Evolutionary conservation across 2,888 invertebrate genomes (phyloP), one percentile per base, ranked within the genome.

Genomic region (Idaea biselata): DNA sequence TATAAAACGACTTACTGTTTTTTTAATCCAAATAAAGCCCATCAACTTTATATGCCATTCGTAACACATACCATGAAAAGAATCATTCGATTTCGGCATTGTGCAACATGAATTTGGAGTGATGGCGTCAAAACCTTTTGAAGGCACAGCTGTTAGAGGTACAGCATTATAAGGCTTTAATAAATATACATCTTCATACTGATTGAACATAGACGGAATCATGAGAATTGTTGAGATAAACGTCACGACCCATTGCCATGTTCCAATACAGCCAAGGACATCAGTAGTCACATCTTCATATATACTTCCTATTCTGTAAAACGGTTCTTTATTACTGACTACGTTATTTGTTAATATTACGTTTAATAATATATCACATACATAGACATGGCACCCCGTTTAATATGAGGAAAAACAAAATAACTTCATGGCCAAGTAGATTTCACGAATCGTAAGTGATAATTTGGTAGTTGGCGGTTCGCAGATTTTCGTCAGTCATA

Each of bases 221-320:
- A 82, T 82, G 6, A 87, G 72, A 1, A 78, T 66, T 0, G 84
- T 78, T n/a, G 84, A 79, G 0, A 86, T 66, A 4, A 88, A 70
- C 11, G 90, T 89, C 7, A 90, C 83, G 55, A 90, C 70, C 86
- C 89, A 90, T 73, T 91, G 91, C 91, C 91, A 91, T 1, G 78
- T 67, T 0, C 91, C 91, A 18, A 91, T 89, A 56, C 78, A 78
- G 7, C 91, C 91, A 25, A 90, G 69, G 6, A 90, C 86, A 59
- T 91, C 89, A 0, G 89, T 84, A 16, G 88, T 89, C n/a, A 91
- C 87, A 72, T 91, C 91, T 76, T 91, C 91, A 66, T 88, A 79
- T 31, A 90, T 78, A 1, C 89, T 87, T 54, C 91, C 91, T 63
- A 91, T 88, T 72, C 91, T 91, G 74, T 31, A 84, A 88, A 62